These are phyloP conservation scores for Atherix ibis DNA, from an alignment of 2,888 invertebrate genomes.

Conservation along the genomic window DNA sequence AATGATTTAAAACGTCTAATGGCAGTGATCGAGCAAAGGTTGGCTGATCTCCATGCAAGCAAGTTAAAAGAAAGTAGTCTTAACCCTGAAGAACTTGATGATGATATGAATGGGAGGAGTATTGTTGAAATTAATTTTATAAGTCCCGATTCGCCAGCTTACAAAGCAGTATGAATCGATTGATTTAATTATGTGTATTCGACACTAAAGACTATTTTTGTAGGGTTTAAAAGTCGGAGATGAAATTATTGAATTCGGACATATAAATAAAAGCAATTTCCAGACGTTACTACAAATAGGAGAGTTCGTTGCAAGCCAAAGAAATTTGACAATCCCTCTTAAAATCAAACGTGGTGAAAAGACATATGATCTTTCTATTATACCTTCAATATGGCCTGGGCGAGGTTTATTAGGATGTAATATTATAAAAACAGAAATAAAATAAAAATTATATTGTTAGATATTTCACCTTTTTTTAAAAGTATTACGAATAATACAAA, in stretches of 20 bases:
- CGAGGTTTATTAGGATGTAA: slow-evolving; percentile 63
- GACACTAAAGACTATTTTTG: slow-evolving; percentile 12
- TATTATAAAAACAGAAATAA: too few relatives aligned
- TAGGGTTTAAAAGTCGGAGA: slow-evolving; percentile 59
- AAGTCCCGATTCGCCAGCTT: slow-evolving; percentile 66
- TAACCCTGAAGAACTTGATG: slow-evolving; percentile 6
- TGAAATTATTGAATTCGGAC: slow-evolving; percentile 60
- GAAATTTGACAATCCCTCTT: slow-evolving; percentile 36
- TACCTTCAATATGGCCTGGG: slow-evolving; percentile 62
- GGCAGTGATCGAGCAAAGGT: slow-evolving; percentile 21
- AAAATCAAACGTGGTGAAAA: slow-evolving; percentile 38
- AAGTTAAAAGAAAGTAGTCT: slow-evolving; percentile 12
- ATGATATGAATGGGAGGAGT: background rate
- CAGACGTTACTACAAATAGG: slow-evolving; percentile 50
- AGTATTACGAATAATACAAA: too few relatives aligned
- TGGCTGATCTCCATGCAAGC: slow-evolving; percentile 9
- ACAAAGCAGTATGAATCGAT: slow-evolving; percentile 48
- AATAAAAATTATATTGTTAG: slow-evolving; percentile 30
- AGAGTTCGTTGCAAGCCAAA: slow-evolving; percentile 46
- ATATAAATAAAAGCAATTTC: slow-evolving; percentile 55
- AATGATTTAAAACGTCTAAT: slow-evolving; percentile 79
- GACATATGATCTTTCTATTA: slow-evolving; percentile 41
- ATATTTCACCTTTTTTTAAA: too few relatives aligned
- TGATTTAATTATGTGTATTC: slow-evolving; percentile 2
- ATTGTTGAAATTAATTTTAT: slow-evolving; percentile 34